Evolutionary conservation across 2,113 vertebrate species (phyloP), one percentile per base, ranked within the genome.

Genomic region (Clinocottus analis): DNA sequence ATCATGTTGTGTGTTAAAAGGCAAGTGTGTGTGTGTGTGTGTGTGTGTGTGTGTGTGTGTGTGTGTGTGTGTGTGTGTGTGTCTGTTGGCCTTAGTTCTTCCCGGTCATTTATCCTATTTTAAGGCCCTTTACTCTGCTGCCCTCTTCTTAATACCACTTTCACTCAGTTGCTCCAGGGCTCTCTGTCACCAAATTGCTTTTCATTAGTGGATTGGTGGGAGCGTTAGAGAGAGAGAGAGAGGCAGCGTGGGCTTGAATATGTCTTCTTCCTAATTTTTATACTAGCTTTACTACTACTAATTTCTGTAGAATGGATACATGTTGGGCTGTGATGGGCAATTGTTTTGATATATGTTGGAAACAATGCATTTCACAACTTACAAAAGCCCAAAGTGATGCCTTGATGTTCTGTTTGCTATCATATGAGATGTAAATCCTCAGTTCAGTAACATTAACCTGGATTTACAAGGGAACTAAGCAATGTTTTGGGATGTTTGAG

Each of bases 51-150:
- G 51, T 68, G 53, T 70, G 72, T 68, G 78, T 51, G 61, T 69
- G 79, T 88, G 77, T 88, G 80, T 60, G 67, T 83, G 51, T 68
- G 53, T 70, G 72, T 68, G 78, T 51, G 61, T 69, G 79, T 88
- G 77, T 88, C 78, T 60, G 67, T 58, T 74, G 27, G 75, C 61
- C 83, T 68, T 19, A 35, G 25, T 79, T 85, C 80, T 85, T 76
- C 71, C 65, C 23, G 31, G 66, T 65, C 84, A 78, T 92, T 92
- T 86, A 89, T 91, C 85, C 91, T 92, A 43, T 89, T 91, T 91
- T 90, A 81, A 77, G 76, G 35, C 70, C 80, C 62, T 75, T 79
- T 85, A 85, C 85, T 85, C 80, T 79, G 61, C 82, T 85, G 82
- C 90, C 85, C 43, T 72, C 69, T 63, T 76, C 80, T 84, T 87